A percentile compares a stretch with the other conserved stretches of the same genome.
These are phyloP conservation scores for Drosophila virilis DNA, from an alignment of 1,140 invertebrate species.

Conservation along the genomic window DNA sequence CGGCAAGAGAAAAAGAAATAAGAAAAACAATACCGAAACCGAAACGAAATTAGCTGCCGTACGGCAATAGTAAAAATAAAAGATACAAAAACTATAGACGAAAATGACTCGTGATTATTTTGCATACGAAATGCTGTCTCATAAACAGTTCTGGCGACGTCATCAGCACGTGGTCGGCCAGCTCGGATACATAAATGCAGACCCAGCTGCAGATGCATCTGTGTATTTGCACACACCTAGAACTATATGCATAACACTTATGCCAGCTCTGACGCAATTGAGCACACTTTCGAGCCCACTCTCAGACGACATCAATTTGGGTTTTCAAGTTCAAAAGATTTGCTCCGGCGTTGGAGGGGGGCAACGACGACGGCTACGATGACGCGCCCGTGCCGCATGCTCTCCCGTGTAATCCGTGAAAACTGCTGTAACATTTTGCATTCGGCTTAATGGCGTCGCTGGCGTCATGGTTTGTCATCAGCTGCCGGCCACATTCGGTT, in stretches of 20 bases:
- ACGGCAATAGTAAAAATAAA: constrained; percentile 6
- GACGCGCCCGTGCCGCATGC: constrained; percentile 48
- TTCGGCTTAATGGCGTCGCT: constrained; percentile 61
- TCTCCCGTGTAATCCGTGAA: constrained; percentile 57
- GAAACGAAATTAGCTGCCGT: constrained; percentile 25
- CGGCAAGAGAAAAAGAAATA: constrained; percentile 40
- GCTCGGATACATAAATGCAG: constrained; percentile 27
- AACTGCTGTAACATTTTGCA: constrained; percentile 60
- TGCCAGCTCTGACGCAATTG: constrained; percentile 59
- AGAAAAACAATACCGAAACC: constrained; percentile 24
- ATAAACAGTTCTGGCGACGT: constrained; percentile 44
- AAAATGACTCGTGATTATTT: constrained; percentile 73
- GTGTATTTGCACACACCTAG: not conserved
- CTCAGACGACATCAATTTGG: constrained; percentile 1
- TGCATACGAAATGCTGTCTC: constrained; percentile 47
- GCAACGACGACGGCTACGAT: constrained; percentile 10
- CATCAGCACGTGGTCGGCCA: constrained; percentile 63
- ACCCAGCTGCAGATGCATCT: constrained; percentile 12
- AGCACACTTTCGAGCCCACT: constrained; percentile 20
- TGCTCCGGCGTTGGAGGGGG: not conserved
- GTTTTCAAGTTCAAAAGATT: constrained; percentile 44
- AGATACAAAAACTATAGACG: constrained; percentile 16
- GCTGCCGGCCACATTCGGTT: constrained; percentile 44
- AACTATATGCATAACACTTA: constrained; percentile 1
- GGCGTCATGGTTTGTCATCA: constrained; percentile 68